phyloP scores from a whole-genome alignment of 2,113 vertebrate genomes.

The Peucedramus taeniatus region DNA sequence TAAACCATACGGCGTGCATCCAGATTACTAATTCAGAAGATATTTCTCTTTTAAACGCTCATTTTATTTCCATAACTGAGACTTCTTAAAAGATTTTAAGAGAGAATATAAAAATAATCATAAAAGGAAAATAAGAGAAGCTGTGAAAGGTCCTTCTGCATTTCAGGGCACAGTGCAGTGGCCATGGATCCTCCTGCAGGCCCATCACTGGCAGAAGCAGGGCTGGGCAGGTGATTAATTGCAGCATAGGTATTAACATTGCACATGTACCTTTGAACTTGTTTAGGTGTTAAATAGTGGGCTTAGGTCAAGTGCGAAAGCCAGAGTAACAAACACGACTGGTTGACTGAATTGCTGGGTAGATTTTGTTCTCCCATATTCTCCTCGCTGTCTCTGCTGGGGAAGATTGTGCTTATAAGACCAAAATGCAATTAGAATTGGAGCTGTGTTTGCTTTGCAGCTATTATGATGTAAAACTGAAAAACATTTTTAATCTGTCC shows the following conservation, averaged over 20 bases:
- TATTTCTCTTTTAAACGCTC: background rate
- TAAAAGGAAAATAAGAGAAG: background rate
- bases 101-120: background rate
- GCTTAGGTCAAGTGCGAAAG: background rate
- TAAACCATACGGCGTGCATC: background rate
- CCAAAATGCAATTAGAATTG: background rate
- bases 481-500: background rate
- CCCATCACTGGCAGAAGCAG: background rate
- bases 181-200: background rate
- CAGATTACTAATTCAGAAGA: background rate
- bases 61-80: background rate
- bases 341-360: background rate
- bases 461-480: background rate
- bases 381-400: background rate
- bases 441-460: background rate
- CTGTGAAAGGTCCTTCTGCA: background rate
- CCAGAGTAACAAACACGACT: background rate
- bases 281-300: background rate
- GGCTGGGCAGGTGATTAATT: background rate
- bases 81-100: background rate
- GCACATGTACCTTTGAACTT: background rate
- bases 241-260: background rate
- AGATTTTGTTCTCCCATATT: background rate
- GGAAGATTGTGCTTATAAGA: background rate
- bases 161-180: background rate